phyloP scores from a whole-genome alignment of 2,888 invertebrate genomes.

The Himalopsyche japonica region DNA sequence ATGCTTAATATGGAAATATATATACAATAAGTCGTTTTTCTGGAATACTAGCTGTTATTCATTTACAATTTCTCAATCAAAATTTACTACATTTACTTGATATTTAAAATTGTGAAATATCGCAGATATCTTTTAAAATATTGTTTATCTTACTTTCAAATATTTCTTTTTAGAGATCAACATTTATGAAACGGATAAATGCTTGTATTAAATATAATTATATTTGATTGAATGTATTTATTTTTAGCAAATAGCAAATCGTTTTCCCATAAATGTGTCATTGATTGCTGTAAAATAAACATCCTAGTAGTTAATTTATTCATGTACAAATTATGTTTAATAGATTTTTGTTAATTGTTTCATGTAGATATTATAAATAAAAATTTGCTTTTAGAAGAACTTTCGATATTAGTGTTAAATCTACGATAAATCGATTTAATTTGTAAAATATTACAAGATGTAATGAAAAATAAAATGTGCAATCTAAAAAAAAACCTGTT shows the following conservation, averaged over 20 bases:
- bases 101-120: too few species aligned
- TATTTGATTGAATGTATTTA: not conserved
- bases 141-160: too few species aligned
- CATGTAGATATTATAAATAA: conserved; percentile 21
- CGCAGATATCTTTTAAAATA: too few species aligned
- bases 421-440: conserved; percentile 27
- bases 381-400: conserved; percentile 27
- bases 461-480: conserved; percentile 31
- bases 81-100: too few species aligned
- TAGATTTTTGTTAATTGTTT: conserved; percentile 6
- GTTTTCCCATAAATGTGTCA: conserved; percentile 14
- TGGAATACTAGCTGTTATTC: too few species aligned
- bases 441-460: conserved; percentile 32
- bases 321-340: conserved; percentile 34
- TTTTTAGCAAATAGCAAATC: not conserved
- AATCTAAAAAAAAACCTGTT: conserved; percentile 11
- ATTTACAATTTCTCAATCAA: too few species aligned
- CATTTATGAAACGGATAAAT: too few species aligned
- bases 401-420: conserved; percentile 21
- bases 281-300: conserved; percentile 16
- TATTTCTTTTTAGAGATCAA: too few species aligned
- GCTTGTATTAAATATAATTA: too few species aligned
- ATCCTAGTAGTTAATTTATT: conserved; percentile 31
- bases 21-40: too few species aligned
- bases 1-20: too few species aligned